Conservation (phyloP, 1,140 invertebrate species). For the Orchesella cincta region DNA sequence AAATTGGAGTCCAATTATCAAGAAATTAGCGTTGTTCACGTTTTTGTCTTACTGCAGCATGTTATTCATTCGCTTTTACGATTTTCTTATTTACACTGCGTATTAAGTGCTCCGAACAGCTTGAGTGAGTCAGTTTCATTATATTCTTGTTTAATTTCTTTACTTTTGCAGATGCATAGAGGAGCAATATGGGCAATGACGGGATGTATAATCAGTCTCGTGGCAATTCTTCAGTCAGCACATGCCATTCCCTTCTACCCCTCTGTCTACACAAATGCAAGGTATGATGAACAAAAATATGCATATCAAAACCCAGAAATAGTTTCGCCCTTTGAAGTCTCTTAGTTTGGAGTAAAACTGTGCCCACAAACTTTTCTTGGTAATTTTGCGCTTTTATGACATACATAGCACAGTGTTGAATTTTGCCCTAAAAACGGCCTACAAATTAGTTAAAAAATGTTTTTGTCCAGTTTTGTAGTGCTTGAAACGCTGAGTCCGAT, state of each 20-base stretch:
- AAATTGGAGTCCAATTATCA: background rate
- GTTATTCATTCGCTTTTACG: background rate
- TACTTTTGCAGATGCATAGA: conserved; percentile 33
- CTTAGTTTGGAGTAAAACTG: too few species aligned
- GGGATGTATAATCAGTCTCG: conserved; percentile 21
- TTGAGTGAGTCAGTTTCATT: background rate
- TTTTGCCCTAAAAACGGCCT: too few species aligned
- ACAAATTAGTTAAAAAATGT: too few species aligned
- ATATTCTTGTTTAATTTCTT: background rate
- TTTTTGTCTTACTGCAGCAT: background rate
- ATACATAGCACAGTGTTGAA: too few species aligned
- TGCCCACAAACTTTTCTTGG: too few species aligned
- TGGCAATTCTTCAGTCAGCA: conserved; percentile 40
- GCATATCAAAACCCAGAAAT: too few species aligned
- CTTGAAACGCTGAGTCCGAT: too few species aligned
- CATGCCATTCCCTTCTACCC: conserved; percentile 45
- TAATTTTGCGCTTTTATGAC: too few species aligned
- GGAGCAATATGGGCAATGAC: conserved; percentile 26
- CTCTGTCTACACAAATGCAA: conserved; percentile 42
- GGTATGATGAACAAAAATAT: too few species aligned
- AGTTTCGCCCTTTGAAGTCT: too few species aligned
- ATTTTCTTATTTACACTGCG: background rate
- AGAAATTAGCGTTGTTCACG: background rate
- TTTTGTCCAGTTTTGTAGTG: too few species aligned
- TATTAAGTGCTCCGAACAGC: background rate